These are phyloP conservation scores for Oreochromis tanganicae DNA, from an alignment of 2,113 vertebrate genomes.

Conservation along the genomic window DNA sequence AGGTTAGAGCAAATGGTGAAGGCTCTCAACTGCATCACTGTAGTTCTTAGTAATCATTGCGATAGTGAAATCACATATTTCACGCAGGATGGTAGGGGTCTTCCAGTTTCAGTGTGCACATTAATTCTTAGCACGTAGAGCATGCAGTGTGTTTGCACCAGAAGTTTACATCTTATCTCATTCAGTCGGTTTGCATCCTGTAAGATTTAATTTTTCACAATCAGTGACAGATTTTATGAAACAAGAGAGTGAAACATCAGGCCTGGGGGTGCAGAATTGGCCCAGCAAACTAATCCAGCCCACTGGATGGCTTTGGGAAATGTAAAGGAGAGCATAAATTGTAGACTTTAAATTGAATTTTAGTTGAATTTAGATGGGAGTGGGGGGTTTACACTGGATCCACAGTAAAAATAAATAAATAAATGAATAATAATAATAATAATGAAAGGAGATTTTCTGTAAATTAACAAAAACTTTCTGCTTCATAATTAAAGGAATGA, in stretches of 20 bases:
- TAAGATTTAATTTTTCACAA: neutral
- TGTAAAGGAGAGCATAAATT: neutral
- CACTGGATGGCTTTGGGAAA: neutral
- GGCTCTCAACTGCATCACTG: neutral
- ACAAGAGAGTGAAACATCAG: neutral
- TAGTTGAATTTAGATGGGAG: neutral
- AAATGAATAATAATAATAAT: neutral
- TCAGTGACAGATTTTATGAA: neutral
- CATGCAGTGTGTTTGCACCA: neutral
- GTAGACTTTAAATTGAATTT: neutral
- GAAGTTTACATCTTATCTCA: neutral
- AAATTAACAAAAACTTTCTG: neutral
- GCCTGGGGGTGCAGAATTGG: accelerated
- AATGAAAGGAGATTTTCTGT: neutral
- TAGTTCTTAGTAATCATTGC: neutral
- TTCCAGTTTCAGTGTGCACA: neutral
- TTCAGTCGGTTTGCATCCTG: accelerated
- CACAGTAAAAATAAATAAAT: neutral
- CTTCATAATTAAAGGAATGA: neutral
- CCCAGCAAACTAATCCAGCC: neutral
- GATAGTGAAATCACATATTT: neutral
- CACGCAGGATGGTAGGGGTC: neutral
- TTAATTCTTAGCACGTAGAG: neutral
- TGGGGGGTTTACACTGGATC: neutral
- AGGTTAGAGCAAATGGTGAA: neutral